These are phyloP conservation scores for Elegia similella DNA, from an alignment of 2,888 invertebrate genomes.

Conservation along the genomic window DNA sequence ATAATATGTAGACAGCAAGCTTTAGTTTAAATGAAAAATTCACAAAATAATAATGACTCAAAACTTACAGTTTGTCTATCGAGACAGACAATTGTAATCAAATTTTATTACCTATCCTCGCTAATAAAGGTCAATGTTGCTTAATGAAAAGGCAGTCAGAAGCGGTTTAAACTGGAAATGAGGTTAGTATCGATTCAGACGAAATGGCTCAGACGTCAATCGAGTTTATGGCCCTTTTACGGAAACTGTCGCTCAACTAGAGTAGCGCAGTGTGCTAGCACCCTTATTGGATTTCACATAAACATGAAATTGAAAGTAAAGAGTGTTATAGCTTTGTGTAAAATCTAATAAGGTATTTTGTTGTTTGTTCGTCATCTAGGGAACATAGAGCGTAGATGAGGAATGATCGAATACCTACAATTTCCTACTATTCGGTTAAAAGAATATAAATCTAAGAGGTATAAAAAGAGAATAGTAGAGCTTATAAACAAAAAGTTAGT, in stretches of 20 bases:
- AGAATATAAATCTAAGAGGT: too few relatives aligned
- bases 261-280: slow-evolving; percentile 11
- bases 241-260: slow-evolving; percentile 16
- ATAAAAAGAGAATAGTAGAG: too few relatives aligned
- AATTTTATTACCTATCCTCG: neutral
- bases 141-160: slow-evolving; percentile 12
- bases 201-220: slow-evolving; percentile 19
- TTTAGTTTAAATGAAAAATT: too few relatives aligned
- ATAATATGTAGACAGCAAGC: too few relatives aligned
- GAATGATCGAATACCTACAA: too few relatives aligned
- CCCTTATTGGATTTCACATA: slow-evolving; percentile 11
- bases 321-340: neutral
- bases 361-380: too few relatives aligned
- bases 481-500: too few relatives aligned
- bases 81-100: neutral
- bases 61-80: too few relatives aligned
- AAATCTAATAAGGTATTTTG: neutral
- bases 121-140: slow-evolving; percentile 10
- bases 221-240: slow-evolving; percentile 17
- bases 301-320: slow-evolving; percentile 8
- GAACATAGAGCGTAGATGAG: too few relatives aligned
- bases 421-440: too few relatives aligned
- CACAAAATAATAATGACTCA: too few relatives aligned
- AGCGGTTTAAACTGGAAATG: slow-evolving; percentile 16
- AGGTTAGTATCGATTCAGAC: slow-evolving; percentile 17